Evolutionary conservation across 2,113 vertebrate genomes (phyloP), one percentile per base, ranked within the genome.

Genomic region (Pangasianodon hypophthalmus): DNA sequence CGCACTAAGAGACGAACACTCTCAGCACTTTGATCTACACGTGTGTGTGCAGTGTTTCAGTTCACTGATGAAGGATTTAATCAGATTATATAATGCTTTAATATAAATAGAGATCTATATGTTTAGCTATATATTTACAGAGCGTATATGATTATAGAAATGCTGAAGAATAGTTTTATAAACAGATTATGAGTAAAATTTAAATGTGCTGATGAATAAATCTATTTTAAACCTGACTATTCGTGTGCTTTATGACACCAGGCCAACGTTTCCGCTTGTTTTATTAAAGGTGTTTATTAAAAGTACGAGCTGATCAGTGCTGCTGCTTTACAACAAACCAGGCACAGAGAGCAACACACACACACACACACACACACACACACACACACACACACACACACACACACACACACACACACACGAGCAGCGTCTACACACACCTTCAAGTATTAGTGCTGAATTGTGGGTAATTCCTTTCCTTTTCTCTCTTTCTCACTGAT

Each of bases 381-480:
- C 44, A 48, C 19, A 24, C 11, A 50, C 8, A 10, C 41, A 44
- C 73, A 24, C 62, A 50, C 29, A 32, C 18, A 58, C 69, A 75
- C 85, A 87, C 81, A 82, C 75, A 88, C 48, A 81, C 77, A 50
- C 60, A 21, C 41, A 84, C 64, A 58, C 58, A 24, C 81, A 93
- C 87, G 91, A 94, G 93, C 92, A 95, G 93, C 93, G 91, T 87
- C 88, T 89, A 92, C 77, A 93, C 77, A 92, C 71, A 93, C 79
- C 91, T 95, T 95, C 94, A 95, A 96, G 94, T 94, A 94, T 92
- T 90, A 50, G 86, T 88, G 88, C 86, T 75, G 89, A 69, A 88
- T 91, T 86, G n/a, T 18, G 18, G 4, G 48, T 29, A 50, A n/a
- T 81, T 52, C 29, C 75, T 46, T 89, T 82, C 89, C 54, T 44